Percentiles rank a stretch among this genome's conserved stretches.
Conservation (phyloP, 2,797 vertebrate genomes). For the Hyperoplus lanceolatus region DNA sequence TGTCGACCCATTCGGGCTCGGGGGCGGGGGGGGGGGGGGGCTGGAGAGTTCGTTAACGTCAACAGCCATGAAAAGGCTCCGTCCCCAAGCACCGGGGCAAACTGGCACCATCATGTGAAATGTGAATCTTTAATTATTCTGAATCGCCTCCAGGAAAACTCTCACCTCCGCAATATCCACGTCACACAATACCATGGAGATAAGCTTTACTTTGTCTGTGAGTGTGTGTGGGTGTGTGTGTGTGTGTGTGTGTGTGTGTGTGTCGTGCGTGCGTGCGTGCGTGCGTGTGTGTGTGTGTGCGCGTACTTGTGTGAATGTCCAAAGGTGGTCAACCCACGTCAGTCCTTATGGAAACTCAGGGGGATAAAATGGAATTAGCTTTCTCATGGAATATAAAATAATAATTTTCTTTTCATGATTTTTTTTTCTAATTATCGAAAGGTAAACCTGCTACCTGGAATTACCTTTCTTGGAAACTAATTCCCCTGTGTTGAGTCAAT, state of each 20-base stretch:
- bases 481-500: neutral
- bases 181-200: conserved; percentile 31
- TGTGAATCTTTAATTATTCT: conserved; percentile 58
- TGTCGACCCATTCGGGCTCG: conserved; percentile 12
- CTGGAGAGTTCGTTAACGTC: conserved; percentile 37
- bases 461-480: neutral
- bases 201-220: neutral
- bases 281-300: conserved; percentile 15
- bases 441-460: conserved; percentile 3
- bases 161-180: conserved; percentile 29
- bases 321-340: conserved; percentile 11
- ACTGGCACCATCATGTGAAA: conserved; percentile 46
- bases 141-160: conserved; percentile 10
- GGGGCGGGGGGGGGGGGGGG: too few relatives aligned
- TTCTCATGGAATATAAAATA: too few relatives aligned
- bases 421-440: conserved; percentile 11
- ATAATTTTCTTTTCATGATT: neutral
- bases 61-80: conserved; percentile 28
- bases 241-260: conserved; percentile 13
- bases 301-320: conserved; percentile 1
- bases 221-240: conserved; percentile 4
- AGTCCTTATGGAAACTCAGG: neutral
- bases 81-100: conserved; percentile 26
- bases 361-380: neutral
- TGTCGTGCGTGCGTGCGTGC: neutral